Evolutionary conservation across 2,113 vertebrate species (phyloP).

Genomic region (Oryzias celebensis): DNA sequence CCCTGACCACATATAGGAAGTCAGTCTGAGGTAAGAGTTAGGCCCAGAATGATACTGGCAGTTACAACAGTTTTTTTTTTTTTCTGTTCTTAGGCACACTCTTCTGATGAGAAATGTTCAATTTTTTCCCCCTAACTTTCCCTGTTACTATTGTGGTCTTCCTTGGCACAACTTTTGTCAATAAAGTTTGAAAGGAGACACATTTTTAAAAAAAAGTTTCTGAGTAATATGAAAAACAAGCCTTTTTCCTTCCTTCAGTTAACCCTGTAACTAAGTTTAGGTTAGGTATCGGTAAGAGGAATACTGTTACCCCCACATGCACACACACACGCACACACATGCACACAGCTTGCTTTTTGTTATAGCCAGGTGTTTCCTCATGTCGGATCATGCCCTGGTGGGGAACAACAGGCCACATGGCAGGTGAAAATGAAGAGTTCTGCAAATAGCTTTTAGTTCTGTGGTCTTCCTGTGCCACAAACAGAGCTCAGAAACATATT

Average conservation of each 20-base stretch:
- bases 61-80: constrained; percentile 55
- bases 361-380: constrained; percentile 70
- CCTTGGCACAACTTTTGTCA: constrained; percentile 16
- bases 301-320: constrained; percentile 32
- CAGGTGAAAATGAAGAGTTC: constrained; percentile 56
- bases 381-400: constrained; percentile 69
- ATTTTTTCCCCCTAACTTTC: not conserved
- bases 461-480: constrained; percentile 40
- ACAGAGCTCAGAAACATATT: constrained; percentile 21
- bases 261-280: constrained; percentile 11
- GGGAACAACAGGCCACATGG: constrained; percentile 60
- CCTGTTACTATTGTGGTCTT: constrained; percentile 1
- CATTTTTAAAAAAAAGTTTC: constrained; percentile 22
- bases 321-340: constrained; percentile 13
- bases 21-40: constrained; percentile 63
- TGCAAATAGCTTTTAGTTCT: constrained; percentile 21
- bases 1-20: constrained; percentile 66
- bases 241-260: constrained; percentile 23
- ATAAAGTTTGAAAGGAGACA: not conserved
- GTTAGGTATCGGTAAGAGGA: constrained; percentile 21
- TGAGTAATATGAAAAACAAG: constrained; percentile 46
- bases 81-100: constrained; percentile 44
- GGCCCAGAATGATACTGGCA: constrained; percentile 59
- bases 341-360: constrained; percentile 47
- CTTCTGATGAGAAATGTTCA: constrained; percentile 39